Base-by-base conservation (phyloP, 2,113 vertebrate species). In the Pterocles orientalis region DNA sequence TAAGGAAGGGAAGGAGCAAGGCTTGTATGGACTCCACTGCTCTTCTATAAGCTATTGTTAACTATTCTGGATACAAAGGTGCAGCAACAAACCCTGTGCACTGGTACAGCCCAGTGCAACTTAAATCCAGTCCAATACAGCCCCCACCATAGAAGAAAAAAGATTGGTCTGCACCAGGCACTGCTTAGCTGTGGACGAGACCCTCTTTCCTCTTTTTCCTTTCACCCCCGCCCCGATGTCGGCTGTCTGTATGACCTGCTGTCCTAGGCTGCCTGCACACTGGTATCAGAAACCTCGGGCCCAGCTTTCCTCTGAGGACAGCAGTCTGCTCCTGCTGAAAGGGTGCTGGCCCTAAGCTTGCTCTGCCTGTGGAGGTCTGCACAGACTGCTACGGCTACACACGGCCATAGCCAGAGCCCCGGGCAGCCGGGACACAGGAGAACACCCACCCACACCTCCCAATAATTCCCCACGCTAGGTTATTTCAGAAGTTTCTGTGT, bases 351-450 rank as follows among this genome's bases (percentile, higher is more conserved):
- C 43, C 15, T 36, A 19, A 23, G 13, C 34, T 56, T 2, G 7
- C 21, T n/a, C 10, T 41, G 78, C 56, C 80, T 3, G 16, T 3
- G 33, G 36, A 47, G 20, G 4, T 7, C 8, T 10, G 24, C 58
- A 39, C 36, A 25, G 39, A 0, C 19, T 1, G 53, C n/a, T 5
- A 47, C 65, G 20, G 34, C 54, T 4, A 33, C 5, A 20, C 14
- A 0, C 41, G 3, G 18, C 53, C 33, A 28, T 3, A 10, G 6
- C 34, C n/a, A 9, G 2, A 31, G 16, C 6, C 25, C 29, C 41
- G 2, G 24, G 7, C 28, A 9, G 4, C 0, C 17, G 2, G 6
- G 17, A 16, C 18, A 9, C 0, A 0, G 15, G 3, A 19, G 4
- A 17, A 3, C 70, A 17, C 21, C 21, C 36, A 0, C 45, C 3